These are phyloP conservation scores for Dendrocincla tyrannina DNA, from an alignment of 2,797 vertebrate species.

Conservation along the genomic window DNA sequence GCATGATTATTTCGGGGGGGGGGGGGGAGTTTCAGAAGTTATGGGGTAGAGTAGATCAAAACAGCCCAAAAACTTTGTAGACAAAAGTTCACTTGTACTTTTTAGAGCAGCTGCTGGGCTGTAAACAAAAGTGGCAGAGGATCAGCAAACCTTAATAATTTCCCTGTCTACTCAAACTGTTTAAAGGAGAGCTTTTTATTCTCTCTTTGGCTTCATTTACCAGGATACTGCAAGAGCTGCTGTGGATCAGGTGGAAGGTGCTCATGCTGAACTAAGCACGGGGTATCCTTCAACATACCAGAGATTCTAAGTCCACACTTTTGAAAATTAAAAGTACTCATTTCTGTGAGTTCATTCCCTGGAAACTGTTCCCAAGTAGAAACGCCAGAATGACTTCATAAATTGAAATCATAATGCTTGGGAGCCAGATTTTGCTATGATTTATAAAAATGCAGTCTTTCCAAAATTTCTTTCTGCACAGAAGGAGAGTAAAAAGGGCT, in stretches of 20 bases:
- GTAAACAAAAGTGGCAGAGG: neutral
- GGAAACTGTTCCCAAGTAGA: neutral
- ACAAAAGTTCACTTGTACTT: neutral
- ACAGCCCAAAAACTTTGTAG: neutral
- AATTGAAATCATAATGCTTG: neutral
- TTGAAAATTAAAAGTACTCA: neutral
- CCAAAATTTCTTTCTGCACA: neutral
- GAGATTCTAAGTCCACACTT: neutral
- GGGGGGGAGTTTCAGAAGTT: no score
- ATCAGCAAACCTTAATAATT: neutral
- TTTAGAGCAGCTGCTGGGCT: neutral
- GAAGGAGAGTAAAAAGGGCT: neutral
- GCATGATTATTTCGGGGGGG: neutral
- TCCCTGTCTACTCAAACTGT: neutral
- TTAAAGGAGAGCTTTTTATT: neutral
- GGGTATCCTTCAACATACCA: neutral
- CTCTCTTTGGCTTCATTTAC: neutral
- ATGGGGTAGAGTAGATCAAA: neutral
- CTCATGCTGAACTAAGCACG: neutral
- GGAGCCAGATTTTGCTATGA: slow-evolving; percentile 14
- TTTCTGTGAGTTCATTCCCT: neutral
- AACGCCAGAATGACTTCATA: neutral
- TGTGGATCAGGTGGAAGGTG: neutral
- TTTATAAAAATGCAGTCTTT: slow-evolving; percentile 4
- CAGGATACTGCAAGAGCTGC: neutral